Evolutionary conservation across 2,888 invertebrate genomes (phyloP).

Genomic region (Xanthostigma xanthostigma): DNA sequence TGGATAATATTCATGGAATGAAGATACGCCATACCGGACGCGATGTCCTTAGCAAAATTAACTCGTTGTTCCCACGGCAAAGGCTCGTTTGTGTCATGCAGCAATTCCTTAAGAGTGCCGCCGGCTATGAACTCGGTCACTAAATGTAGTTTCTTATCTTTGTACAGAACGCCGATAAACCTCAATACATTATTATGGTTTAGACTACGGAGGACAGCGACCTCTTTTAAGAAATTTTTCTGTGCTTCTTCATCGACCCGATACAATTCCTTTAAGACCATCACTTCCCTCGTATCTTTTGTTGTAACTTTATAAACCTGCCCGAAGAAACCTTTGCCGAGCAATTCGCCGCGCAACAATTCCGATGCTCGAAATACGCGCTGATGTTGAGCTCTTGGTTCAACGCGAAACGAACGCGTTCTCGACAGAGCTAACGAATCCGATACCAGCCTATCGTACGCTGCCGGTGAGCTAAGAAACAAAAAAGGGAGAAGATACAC

Average conservation of each 20-base stretch:
- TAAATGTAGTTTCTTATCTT: constrained; percentile 78
- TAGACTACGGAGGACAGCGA: constrained; percentile 78
- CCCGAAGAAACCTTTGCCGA: constrained; percentile 91
- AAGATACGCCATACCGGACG: constrained; percentile 85
- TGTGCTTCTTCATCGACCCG: constrained; percentile 90
- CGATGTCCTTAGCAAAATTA: constrained; percentile 79
- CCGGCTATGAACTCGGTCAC: constrained; percentile 89
- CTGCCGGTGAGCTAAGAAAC: constrained; percentile 24
- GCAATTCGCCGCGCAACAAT: constrained; percentile 71
- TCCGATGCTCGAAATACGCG: constrained; percentile 85
- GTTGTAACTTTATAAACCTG: constrained; percentile 87
- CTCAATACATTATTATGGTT: constrained; percentile 81
- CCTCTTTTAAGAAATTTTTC: constrained; percentile 87
- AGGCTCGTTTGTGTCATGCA: constrained; percentile 55
- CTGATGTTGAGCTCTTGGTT: constrained; percentile 42
- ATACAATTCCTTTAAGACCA: constrained; percentile 85
- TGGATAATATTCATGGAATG: constrained; percentile 93
- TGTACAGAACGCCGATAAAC: constrained; percentile 86
- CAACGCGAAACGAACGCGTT: constrained; percentile 75
- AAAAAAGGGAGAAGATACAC: constrained; percentile 1
- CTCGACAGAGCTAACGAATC: constrained; percentile 51
- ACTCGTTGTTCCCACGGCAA: constrained; percentile 70
- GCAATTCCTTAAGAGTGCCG: constrained; percentile 72
- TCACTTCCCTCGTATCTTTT: constrained; percentile 76
- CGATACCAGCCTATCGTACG: constrained; percentile 18